Percentiles rank a stretch among this genome's conserved stretches.
Evolutionary conservation across 2,888 invertebrate genomes (phyloP).

Genomic region (Cryptocheilus praepositus): DNA sequence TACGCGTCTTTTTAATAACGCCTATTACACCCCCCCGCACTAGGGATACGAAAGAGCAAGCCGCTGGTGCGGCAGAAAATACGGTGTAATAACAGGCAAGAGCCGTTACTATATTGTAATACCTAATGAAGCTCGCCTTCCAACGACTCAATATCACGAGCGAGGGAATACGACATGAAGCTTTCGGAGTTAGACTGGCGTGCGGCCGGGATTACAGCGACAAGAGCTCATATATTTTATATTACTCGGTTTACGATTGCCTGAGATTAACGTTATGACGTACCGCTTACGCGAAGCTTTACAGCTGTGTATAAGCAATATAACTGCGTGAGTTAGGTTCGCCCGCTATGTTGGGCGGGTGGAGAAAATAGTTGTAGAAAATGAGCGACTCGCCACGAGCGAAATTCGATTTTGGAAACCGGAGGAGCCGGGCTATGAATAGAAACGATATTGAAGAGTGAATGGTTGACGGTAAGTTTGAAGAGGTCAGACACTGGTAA

Average conservation of each 20-base stretch:
- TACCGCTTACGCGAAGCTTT: slow-evolving; percentile 37
- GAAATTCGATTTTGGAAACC: too few species aligned
- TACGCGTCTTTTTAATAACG: slow-evolving; percentile 39
- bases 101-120: slow-evolving; percentile 38
- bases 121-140: slow-evolving; percentile 41
- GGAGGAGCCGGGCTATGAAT: too few species aligned
- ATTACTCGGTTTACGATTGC: slow-evolving; percentile 47
- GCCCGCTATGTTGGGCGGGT: too few species aligned
- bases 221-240: slow-evolving; percentile 43
- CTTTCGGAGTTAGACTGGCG: slow-evolving; percentile 10
- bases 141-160: slow-evolving; percentile 41
- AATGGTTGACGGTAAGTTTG: too few species aligned
- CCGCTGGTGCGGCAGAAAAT: slow-evolving; percentile 16
- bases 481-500: too few species aligned
- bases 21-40: slow-evolving; percentile 14
- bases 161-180: slow-evolving; percentile 5
- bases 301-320: slow-evolving; percentile 34
- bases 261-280: slow-evolving; percentile 44
- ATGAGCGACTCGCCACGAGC: too few species aligned
- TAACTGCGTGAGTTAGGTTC: not conserved
- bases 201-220: slow-evolving; percentile 25
- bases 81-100: slow-evolving; percentile 26
- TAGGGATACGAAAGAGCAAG: not conserved
- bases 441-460: too few species aligned
- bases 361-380: too few species aligned